Evolutionary conservation across 2,113 vertebrate genomes (phyloP).

Genomic region (Eubucco bourcierii): DNA sequence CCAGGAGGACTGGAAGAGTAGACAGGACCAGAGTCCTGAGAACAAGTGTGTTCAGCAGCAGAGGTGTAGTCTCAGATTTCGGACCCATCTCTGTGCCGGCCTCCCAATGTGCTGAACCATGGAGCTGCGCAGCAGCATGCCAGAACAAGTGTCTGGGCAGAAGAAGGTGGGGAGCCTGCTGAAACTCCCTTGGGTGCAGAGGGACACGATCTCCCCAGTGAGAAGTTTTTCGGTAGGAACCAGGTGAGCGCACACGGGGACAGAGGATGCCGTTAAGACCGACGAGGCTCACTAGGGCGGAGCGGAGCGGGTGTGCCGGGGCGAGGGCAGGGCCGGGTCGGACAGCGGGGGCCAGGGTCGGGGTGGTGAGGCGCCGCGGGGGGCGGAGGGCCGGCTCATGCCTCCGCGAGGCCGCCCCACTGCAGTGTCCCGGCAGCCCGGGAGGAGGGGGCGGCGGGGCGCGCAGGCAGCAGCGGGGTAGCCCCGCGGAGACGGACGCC

Average conservation of each 20-base stretch:
- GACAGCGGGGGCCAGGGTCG: not conserved
- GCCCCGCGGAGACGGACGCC: not conserved
- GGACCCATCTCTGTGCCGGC: accelerated
- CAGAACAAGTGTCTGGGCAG: not conserved
- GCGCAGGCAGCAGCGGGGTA: not conserved
- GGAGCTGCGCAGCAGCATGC: not conserved
- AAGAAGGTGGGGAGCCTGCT: not conserved
- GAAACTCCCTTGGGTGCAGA: not conserved
- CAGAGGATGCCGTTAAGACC: not conserved
- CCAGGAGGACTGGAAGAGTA: accelerated
- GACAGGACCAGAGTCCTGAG: not conserved
- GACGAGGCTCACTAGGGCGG: not conserved
- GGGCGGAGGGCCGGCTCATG: no score
- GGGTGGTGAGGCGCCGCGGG: not conserved
- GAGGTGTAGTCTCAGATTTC: not conserved
- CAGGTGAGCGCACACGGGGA: not conserved
- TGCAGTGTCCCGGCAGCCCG: no score
- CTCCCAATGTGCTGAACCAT: accelerated
- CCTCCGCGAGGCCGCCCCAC: no score
- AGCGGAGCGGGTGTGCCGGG: not conserved
- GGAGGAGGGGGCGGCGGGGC: no score
- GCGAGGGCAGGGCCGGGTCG: not conserved
- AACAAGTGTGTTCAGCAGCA: not conserved
- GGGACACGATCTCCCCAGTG: accelerated
- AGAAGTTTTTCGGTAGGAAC: not conserved